Conservation (phyloP, 2,888 invertebrate species). For the Synanthedon myopaeformis region DNA sequence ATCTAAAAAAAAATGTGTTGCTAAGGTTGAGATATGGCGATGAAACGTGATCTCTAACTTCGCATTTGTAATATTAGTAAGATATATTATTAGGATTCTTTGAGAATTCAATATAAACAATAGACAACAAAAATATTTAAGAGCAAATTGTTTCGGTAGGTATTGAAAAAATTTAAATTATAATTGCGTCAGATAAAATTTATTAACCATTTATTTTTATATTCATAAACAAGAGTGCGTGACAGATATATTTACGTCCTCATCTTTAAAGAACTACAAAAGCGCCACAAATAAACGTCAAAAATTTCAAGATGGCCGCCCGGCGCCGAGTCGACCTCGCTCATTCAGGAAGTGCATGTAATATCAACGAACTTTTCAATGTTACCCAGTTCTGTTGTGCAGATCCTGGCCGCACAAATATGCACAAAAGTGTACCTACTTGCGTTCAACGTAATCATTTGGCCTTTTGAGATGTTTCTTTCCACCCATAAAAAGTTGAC, state of each 20-base stretch:
- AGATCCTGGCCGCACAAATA: conserved; percentile 38
- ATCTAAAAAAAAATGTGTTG: no score
- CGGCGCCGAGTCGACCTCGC: conserved; percentile 42
- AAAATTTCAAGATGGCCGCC: conserved; percentile 56
- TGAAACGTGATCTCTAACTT: no score
- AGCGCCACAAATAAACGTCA: conserved; percentile 66
- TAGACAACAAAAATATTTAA: neutral
- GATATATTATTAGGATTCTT: no score
- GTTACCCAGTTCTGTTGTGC: conserved; percentile 47
- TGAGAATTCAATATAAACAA: no score
- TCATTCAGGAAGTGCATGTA: conserved; percentile 60
- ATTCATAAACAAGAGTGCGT: neutral
- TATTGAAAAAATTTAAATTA: neutral
- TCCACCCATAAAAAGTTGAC: conserved; percentile 7
- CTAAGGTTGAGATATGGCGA: no score
- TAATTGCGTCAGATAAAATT: neutral
- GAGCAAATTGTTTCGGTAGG: neutral
- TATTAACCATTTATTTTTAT: neutral
- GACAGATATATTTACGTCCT: conserved; percentile 14
- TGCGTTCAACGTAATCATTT: conserved; percentile 21
- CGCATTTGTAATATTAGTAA: no score
- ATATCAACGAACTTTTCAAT: conserved; percentile 69
- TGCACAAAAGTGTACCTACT: conserved; percentile 12
- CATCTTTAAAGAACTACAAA: conserved; percentile 18
- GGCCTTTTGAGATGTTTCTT: conserved; percentile 33